phyloP scores from a whole-genome alignment of 2,113 vertebrate species.

The Syngnathus floridae region DNA sequence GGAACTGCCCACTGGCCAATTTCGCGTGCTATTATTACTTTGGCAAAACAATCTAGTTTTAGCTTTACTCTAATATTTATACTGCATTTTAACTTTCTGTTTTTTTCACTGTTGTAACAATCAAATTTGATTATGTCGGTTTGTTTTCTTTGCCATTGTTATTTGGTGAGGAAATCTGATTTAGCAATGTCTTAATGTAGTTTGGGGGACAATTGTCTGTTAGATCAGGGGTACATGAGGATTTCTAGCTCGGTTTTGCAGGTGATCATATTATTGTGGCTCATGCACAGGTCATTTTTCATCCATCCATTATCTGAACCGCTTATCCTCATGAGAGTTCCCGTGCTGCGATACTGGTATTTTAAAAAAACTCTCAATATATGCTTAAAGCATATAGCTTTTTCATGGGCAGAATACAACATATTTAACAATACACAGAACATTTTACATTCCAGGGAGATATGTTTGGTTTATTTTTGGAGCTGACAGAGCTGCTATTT shows the following conservation, averaged over 20 bases:
- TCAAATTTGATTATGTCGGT: background rate
- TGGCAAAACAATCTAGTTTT: background rate
- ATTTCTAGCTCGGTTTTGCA: background rate
- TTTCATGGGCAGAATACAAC: background rate
- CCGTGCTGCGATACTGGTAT: background rate
- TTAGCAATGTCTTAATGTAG: background rate
- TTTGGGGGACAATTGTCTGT: background rate
- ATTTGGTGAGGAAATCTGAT: background rate
- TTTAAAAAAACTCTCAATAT: background rate
- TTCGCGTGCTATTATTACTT: background rate
- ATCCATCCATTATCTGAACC: too few species aligned
- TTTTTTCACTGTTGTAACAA: background rate
- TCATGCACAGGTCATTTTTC: background rate
- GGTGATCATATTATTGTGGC: background rate
- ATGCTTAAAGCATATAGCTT: background rate
- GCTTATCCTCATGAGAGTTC: too few species aligned
- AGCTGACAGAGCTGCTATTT: slow-evolving; percentile 12
- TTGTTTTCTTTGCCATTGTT: background rate
- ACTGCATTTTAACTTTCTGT: background rate
- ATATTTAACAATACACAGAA: background rate
- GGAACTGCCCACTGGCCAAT: background rate
- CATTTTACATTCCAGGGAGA: background rate
- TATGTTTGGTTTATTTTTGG: background rate
- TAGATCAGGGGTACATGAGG: background rate
- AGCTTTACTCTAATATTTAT: background rate